Conservation (phyloP, 2,797 vertebrate species). For the Micrastur ruficollis region DNA sequence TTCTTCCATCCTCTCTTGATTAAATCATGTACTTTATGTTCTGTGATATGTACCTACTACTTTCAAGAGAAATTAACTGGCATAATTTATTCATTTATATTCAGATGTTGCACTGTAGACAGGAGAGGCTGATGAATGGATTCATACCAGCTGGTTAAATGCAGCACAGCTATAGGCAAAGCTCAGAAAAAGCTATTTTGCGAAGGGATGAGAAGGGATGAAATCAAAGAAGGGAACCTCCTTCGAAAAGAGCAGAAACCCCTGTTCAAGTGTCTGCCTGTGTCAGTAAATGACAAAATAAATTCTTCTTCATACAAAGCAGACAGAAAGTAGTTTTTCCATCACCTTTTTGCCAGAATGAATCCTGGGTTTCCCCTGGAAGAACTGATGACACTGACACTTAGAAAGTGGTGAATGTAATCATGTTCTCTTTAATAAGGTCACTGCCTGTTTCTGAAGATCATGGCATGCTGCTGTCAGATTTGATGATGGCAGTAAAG, state of each 20-base stretch:
- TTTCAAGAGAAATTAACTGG: conserved; percentile 24
- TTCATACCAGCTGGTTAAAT: background rate
- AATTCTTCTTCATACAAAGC: background rate
- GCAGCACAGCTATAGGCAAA: background rate
- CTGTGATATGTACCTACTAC: background rate
- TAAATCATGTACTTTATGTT: background rate
- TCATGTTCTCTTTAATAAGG: background rate
- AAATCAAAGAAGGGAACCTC: background rate
- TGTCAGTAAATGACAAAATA: background rate
- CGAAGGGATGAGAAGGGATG: background rate
- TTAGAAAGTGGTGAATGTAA: background rate
- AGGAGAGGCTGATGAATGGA: background rate
- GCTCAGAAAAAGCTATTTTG: background rate
- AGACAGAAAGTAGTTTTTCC: background rate
- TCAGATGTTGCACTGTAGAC: background rate
- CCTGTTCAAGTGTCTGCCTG: background rate
- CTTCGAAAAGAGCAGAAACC: background rate
- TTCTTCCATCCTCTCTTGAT: background rate
- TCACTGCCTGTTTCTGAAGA: background rate
- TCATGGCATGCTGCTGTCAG: background rate
- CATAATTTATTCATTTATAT: conserved; percentile 37
- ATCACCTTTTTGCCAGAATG: background rate
- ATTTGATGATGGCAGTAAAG: background rate
- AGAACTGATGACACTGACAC: background rate
- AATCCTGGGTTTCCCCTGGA: background rate